Evolutionary conservation across 2,797 vertebrate genomes (phyloP).

Genomic region (Peromyscus melanophrys): DNA sequence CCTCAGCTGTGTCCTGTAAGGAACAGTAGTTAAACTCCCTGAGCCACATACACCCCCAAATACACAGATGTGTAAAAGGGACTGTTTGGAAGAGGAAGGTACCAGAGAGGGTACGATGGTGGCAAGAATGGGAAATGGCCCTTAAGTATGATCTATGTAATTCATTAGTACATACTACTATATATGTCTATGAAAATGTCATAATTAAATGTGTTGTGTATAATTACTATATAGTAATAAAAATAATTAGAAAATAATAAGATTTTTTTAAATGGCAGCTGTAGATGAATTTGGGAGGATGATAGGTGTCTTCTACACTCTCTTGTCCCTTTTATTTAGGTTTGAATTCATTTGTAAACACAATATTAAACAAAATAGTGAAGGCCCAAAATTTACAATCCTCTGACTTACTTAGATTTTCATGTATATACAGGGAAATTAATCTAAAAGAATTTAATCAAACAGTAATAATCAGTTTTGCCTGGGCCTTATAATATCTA

Average conservation of each 20-base stretch:
- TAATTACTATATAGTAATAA: background rate
- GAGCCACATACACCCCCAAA: background rate
- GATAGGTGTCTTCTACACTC: background rate
- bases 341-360: slow-evolving; percentile 53
- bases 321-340: background rate
- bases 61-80: background rate
- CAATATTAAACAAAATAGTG: slow-evolving; percentile 32
- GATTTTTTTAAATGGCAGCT: background rate
- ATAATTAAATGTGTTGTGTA: background rate
- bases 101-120: background rate
- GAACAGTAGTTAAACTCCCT: background rate
- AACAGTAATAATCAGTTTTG: background rate
- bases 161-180: background rate
- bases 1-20: background rate
- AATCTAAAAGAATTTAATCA: background rate
- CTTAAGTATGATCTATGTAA: background rate
- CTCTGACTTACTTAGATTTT: background rate
- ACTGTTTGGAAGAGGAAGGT: background rate
- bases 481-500: background rate
- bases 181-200: background rate
- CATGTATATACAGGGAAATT: slow-evolving; percentile 8
- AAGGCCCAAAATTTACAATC: background rate
- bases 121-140: background rate
- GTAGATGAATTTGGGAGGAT: background rate
- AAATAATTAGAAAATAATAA: background rate